Base-by-base conservation (phyloP, 1,140 invertebrate genomes). In the Cydia fagiglandana region DNA sequence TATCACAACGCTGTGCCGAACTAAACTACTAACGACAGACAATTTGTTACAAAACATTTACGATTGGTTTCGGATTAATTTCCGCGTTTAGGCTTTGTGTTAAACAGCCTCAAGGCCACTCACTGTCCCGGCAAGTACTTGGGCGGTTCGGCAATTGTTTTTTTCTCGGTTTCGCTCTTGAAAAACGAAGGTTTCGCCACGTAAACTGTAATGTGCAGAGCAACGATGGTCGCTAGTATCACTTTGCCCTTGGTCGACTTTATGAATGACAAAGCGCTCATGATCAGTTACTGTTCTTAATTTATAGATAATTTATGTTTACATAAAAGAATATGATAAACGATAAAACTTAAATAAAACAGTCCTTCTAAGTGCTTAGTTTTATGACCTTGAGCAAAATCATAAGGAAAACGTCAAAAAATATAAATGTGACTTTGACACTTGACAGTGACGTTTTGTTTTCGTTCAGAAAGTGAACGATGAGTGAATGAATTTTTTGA, bases 121-220 rank as follows among this genome's bases (percentile, higher is more conserved):
- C 70, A 83, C 68, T 84, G 85, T 75, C 86, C 88, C 50, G 88
- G 91, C 73, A 93, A 76, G 82, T 90, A 93, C 81, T 88, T 89
- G 45, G 91, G 90, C 34, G 90, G 83, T n/a, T 79, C 53, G 47
- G 79, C 77, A 64, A 84, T 75, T 24, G 75, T 64, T 78, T 84
- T 86, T 77, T 81, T 83, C 30, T 80, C 79, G 61, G 77, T 77
- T 50, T 86, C 83, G 74, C 77, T 76, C 81, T 88, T 91, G 78
- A 92, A 92, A 86, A 88, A 86, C 47, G 90, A 91, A 73, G 91
- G 91, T 83, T 90, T 91, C 0, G 88, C 88, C 28, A 91, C 84
- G 76, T 89, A 91, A 75, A 91, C 89, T 13, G 88, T 84, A 12
- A 89, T 66, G 83, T 93, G 91, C 70, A 93, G 78, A 9, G 85